Conservation (phyloP, 1,140 invertebrate genomes). For the Drosophila mauritiana region DNA sequence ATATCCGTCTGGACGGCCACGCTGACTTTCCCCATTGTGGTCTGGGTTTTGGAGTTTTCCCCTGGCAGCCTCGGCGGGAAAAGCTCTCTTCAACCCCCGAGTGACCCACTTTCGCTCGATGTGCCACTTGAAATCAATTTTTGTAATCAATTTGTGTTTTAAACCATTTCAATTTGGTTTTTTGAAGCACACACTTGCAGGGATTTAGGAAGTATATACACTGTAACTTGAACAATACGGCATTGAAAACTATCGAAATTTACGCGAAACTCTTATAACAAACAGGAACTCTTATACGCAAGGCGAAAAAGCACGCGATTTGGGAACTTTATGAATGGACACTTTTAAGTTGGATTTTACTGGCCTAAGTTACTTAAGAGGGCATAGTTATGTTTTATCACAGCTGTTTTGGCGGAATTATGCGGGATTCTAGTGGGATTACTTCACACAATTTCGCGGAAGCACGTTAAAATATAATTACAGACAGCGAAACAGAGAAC, state of each 20-base stretch:
- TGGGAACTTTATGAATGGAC: conserved; percentile 48
- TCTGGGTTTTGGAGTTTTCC: conserved; percentile 5
- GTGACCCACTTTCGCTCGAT: conserved; percentile 62
- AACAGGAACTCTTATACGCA: conserved; percentile 48
- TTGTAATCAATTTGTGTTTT: conserved; percentile 69
- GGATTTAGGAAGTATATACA: conserved; percentile 1
- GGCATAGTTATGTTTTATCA: conserved; percentile 51
- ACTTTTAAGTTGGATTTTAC: conserved; percentile 3
- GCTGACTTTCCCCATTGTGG: conserved; percentile 65
- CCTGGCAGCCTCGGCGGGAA: conserved; percentile 10
- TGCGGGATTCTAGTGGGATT: conserved; percentile 26
- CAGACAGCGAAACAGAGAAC: conserved; percentile 39
- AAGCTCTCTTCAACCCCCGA: conserved; percentile 28
- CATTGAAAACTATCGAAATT: conserved; percentile 32
- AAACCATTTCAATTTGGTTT: conserved; percentile 63
- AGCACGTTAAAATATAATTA: conserved; percentile 57
- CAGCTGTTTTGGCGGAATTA: conserved; percentile 40
- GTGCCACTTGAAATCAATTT: conserved; percentile 76
- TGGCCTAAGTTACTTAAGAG: conserved; percentile 2
- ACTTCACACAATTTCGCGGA: conserved; percentile 51
- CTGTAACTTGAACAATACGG: conserved; percentile 4
- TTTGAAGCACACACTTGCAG: conserved; percentile 22
- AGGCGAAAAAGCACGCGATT: conserved; percentile 39
- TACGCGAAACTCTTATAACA: conserved; percentile 32
- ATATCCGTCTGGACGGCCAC: conserved; percentile 82